These are phyloP conservation scores for Amphiprion percula DNA, from an alignment of 2,113 vertebrate genomes.

Conservation along the genomic window DNA sequence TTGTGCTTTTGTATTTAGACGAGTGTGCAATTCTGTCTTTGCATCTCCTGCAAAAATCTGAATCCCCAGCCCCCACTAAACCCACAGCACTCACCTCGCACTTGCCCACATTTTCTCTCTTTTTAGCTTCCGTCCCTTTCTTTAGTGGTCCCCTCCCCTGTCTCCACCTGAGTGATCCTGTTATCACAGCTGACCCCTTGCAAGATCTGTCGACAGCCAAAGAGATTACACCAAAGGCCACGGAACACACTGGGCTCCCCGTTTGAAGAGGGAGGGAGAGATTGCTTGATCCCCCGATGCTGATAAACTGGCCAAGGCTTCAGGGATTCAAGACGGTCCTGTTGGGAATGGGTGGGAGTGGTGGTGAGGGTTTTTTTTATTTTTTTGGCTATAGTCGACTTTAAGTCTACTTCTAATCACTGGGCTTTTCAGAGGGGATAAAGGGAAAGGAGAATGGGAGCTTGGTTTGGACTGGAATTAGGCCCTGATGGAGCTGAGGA, in stretches of 20 bases:
- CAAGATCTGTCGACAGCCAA: conserved; percentile 77
- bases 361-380: conserved; percentile 11
- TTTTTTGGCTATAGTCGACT: conserved; percentile 43
- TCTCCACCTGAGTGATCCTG: conserved; percentile 74
- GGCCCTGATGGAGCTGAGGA: conserved; percentile 62
- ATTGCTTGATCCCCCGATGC: conserved; percentile 73
- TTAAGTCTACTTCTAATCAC: conserved; percentile 79
- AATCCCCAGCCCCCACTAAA: conserved; percentile 7
- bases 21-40: not conserved
- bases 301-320: conserved; percentile 77
- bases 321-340: conserved; percentile 62
- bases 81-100: conserved; percentile 32
- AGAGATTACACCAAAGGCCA: conserved; percentile 78
- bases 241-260: conserved; percentile 56
- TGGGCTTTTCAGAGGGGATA: conserved; percentile 73
- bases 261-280: conserved; percentile 55
- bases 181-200: conserved; percentile 79
- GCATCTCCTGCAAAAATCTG: not conserved
- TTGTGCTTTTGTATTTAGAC: not conserved
- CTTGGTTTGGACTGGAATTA: conserved; percentile 69
- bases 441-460: conserved; percentile 61
- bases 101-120: conserved; percentile 49
- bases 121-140: conserved; percentile 56
- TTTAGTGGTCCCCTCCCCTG: conserved; percentile 42
- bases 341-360: conserved; percentile 33